Percentiles rank a stretch among this genome's conserved stretches.
Conservation (phyloP, 1,140 invertebrate species). For the Nymphalis io region DNA sequence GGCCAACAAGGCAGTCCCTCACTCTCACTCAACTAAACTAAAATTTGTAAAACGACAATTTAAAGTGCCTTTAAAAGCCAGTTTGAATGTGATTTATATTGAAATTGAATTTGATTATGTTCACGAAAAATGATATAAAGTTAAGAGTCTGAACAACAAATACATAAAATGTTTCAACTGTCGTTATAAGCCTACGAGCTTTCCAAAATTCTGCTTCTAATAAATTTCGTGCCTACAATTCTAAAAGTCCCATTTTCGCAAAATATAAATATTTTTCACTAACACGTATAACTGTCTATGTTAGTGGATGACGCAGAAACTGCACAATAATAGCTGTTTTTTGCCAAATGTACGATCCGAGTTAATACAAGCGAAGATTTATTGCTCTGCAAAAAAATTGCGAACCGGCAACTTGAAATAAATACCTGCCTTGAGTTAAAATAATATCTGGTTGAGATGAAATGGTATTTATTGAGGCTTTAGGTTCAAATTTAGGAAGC, state of each 20-base stretch:
- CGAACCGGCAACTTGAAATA: neutral
- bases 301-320: slow-evolving; percentile 31
- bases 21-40: no score
- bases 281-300: slow-evolving; percentile 23
- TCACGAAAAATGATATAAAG: neutral
- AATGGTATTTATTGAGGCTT: neutral
- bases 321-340: slow-evolving; percentile 38
- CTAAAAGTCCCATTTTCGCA: slow-evolving; percentile 28
- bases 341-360: slow-evolving; percentile 38
- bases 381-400: slow-evolving; percentile 27
- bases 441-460: slow-evolving; percentile 2
- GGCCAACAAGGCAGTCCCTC: no score
- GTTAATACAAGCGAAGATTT: slow-evolving; percentile 36
- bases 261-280: slow-evolving; percentile 29
- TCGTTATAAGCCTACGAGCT: neutral
- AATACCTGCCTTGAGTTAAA: neutral
- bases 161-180: neutral
- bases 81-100: neutral
- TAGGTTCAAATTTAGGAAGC: neutral
- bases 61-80: no score
- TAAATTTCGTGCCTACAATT: slow-evolving; percentile 14
- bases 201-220: neutral
- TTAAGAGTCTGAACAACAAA: neutral
- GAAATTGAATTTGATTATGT: neutral
- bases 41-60: no score